Conservation (phyloP, 2,797 vertebrate species). For the Acanthurus lineatus region DNA sequence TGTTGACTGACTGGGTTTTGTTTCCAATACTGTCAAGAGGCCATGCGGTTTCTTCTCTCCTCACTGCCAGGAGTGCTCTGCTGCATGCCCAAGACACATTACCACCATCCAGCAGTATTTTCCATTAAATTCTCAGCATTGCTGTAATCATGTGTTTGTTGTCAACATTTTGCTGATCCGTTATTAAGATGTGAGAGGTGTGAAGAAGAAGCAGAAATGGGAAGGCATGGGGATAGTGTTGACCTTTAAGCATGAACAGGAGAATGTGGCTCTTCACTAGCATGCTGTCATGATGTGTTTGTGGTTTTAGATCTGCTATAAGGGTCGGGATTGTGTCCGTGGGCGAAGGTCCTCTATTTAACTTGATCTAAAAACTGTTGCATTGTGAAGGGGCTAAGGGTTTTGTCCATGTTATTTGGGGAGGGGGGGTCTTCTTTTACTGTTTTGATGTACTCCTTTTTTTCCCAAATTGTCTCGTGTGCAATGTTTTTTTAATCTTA, state of each 20-base stretch:
- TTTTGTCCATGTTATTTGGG: constrained; percentile 31
- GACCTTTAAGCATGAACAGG: constrained; percentile 63
- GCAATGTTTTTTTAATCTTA: constrained; percentile 53
- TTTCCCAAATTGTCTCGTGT: constrained; percentile 63
- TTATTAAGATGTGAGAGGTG: constrained; percentile 25
- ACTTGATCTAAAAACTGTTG: constrained; percentile 56
- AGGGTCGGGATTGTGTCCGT: constrained; percentile 52
- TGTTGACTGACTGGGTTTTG: neutral
- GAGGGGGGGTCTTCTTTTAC: constrained; percentile 28
- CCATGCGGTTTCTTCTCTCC: constrained; percentile 7
- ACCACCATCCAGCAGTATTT: constrained; percentile 66
- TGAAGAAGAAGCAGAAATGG: neutral
- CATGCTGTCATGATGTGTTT: constrained; percentile 73
- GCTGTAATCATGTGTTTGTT: constrained; percentile 45
- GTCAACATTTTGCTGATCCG: constrained; percentile 23
- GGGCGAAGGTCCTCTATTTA: constrained; percentile 35
- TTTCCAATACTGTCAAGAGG: constrained; percentile 20
- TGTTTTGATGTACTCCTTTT: constrained; percentile 44
- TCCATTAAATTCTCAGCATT: constrained; percentile 7
- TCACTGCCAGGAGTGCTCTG: constrained; percentile 34
- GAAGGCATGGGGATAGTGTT: constrained; percentile 32
- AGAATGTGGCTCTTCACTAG: constrained; percentile 67
- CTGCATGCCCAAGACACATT: constrained; percentile 29
- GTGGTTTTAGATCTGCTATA: constrained; percentile 72
- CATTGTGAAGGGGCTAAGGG: constrained; percentile 63